Evolutionary conservation across 1,140 invertebrate genomes (phyloP).

Genomic region (Procambarus clarkii): DNA sequence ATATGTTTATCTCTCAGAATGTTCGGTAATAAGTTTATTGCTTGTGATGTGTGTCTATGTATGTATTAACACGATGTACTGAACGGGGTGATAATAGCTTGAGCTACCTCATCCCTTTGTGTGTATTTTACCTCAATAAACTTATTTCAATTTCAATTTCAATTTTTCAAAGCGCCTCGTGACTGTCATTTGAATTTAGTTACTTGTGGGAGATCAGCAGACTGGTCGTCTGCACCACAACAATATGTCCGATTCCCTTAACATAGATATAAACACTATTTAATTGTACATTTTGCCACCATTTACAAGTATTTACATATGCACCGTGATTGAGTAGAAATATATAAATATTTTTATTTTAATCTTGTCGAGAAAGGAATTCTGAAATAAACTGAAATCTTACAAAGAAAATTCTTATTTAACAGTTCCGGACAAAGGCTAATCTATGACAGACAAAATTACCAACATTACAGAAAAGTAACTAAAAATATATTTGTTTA

Average conservation of each 20-base stretch:
- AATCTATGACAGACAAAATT: conserved; percentile 9
- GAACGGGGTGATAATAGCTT: no score
- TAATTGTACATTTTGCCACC: neutral
- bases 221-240: conserved; percentile 38
- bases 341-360: neutral
- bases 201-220: conserved; percentile 10
- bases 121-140: no score
- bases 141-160: no score
- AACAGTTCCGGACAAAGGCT: conserved; percentile 19
- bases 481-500: neutral
- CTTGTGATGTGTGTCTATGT: no score
- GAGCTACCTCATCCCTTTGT: no score
- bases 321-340: neutral
- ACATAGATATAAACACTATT: neutral
- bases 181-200: neutral
- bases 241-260: conserved; percentile 12
- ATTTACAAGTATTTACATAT: neutral
- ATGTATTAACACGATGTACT: no score
- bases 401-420: neutral
- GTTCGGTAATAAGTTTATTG: no score
- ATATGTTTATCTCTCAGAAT: no score
- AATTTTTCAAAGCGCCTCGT: no score
- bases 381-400: no score
- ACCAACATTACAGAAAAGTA: conserved; percentile 8
- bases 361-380: neutral